Percentiles rank a stretch among this genome's conserved stretches.
These are phyloP conservation scores for Eupithecia tripunctaria DNA, from an alignment of 2,888 invertebrate species.

Conservation along the genomic window DNA sequence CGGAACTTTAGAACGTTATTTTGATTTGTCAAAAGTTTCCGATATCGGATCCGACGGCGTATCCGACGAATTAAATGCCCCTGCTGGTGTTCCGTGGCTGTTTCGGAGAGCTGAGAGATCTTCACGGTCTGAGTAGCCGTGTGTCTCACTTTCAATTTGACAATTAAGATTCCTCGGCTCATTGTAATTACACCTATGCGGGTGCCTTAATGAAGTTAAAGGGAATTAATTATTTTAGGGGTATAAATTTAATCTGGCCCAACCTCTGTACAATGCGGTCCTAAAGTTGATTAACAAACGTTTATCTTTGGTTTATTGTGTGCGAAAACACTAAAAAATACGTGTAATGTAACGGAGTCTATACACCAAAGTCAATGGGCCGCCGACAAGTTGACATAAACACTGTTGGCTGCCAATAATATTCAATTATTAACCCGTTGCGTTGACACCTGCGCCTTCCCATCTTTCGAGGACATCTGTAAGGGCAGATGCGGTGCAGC, in stretches of 20 bases:
- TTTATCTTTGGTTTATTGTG: conserved; percentile 55
- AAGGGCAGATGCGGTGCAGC: no score
- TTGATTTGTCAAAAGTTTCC: no score
- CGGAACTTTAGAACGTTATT: no score
- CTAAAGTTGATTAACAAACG: conserved; percentile 62
- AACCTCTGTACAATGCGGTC: conserved; percentile 71
- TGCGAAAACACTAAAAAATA: conserved; percentile 1
- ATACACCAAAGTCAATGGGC: not conserved
- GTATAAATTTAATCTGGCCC: conserved; percentile 80
- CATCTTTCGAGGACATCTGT: no score
- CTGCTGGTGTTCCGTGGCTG: not conserved
- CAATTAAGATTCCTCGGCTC: conserved; percentile 83
- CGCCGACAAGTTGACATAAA: not conserved
- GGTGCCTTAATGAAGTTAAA: conserved; percentile 84
- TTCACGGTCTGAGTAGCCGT: conserved; percentile 45
- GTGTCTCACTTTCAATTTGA: conserved; percentile 71
- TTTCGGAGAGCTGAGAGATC: not conserved
- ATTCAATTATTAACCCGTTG: no score
- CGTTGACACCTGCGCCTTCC: no score
- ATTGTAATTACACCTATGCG: conserved; percentile 85
- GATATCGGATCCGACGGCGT: no score
- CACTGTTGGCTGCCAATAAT: not conserved
- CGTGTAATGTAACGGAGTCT: not conserved
- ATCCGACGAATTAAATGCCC: no score
- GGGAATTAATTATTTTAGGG: conserved; percentile 83